Evolutionary conservation across 2,888 invertebrate species (phyloP), one percentile per base, ranked within the genome.

Genomic region (Mycogona germanica): DNA sequence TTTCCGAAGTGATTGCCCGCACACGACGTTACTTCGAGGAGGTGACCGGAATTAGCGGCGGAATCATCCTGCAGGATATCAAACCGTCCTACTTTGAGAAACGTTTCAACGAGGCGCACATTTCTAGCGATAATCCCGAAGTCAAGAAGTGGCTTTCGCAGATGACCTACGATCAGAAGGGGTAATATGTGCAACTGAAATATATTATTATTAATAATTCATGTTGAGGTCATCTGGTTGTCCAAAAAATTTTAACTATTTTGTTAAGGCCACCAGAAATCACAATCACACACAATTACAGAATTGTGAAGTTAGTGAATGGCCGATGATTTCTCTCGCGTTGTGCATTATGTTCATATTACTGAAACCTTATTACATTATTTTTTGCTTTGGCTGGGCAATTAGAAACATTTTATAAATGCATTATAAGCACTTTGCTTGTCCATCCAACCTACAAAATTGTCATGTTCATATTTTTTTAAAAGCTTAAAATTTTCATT

Each of bases 1-100:
- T 96, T 60, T 96, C 95, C 6, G 96, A 97, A 74, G 96, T 96
- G 64, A 91, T 98, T 63, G 91, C 89, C 78, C 82, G 91, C 64
- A 87, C 95, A 38, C 84, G 95, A 64, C 82, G 84, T 71, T 95
- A 95, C 73, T 95, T 95, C 81, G 81, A 85, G 62, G 85, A 89
- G 66, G 81, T 96, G 48, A 86, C 85, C 25, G 92, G 91, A 48
- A 85, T 86, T 7, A 62, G 64, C 21, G 81, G 81, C 58, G 88
- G 88, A 63, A 88, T 88, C 65, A 87, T 91, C 48, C 75, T 91
- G 60, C 87, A 89, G 68, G 87, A 89, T 71, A 81, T 87, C 64
- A 84, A 84, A 63, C 83, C 85, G 56, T 85, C 88, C 70, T 87
- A 88, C 70, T 78, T 91, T 67, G 84, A 85, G 73, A 79, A 82